Evolutionary conservation across 1,140 invertebrate genomes (phyloP), one percentile per base, ranked within the genome.

Genomic region (Drosophila littoralis): DNA sequence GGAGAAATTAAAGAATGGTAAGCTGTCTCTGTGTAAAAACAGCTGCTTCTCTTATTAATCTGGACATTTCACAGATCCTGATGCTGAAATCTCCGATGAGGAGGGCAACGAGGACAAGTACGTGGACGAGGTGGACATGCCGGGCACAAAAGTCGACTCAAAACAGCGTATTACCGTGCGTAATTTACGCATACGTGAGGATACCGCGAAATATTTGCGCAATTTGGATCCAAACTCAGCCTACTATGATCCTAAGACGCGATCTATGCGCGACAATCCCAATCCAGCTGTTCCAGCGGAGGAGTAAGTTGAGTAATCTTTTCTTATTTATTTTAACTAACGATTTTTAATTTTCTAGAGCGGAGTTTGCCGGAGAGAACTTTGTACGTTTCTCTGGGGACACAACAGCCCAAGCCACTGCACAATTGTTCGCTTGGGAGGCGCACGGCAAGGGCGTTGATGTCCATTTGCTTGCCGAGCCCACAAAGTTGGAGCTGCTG

Each of bases 211-310:
- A 93, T 99, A 99, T 94, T 93, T 99, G 48, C 94, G 98, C 48
- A 99, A 99, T 93, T 94, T 99, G 70, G 98, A 99, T 93, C 96
- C 97, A 0, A 98, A 98, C 91, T 99, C 98, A 0, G 98, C 99
- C 0, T 99, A 99, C 93, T 99, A 99, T 93, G 99, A 99, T 93
- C 98, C 98, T 0, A 99, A 99, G 93, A 99, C 98, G 0, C 94
- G 99, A 65, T 98, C 98, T 0, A 99, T 99, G 99, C 95, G 99
- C 65, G 98, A 99, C 83, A 99, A 99, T 94, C 99, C 99, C 6
- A 97, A 98, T 90, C 95, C 96, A 6, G 94, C 94, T 28, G 94
- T 95, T 2, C 76, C 90, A 6, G 75, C 81, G 0, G 93, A 95
- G 77, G 96, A 97, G 94, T 96, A 67, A 81, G 90, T 71, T 8